Evolutionary conservation across 1,140 invertebrate species (phyloP), one percentile per base, ranked within the genome.

Genomic region (Holotrichia oblita): DNA sequence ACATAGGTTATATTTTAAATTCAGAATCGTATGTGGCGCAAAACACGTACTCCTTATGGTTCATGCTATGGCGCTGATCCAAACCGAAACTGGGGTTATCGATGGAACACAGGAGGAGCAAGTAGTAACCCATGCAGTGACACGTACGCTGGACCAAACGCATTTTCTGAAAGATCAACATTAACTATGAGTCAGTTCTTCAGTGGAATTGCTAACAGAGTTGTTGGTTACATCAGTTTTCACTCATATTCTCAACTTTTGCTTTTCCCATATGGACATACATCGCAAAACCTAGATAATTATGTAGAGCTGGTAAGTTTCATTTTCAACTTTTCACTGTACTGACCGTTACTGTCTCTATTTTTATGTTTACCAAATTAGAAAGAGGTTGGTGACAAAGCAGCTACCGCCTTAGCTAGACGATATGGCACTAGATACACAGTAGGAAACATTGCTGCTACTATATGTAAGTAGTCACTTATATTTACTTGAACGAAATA

Each of bases 121-220:
- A 93, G 91, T 75, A 86, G 80, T 2, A 87, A 91, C 79, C 91
- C 93, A 0, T 97, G 95, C 84, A 84, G 87, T 0, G 92, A 94
- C 14, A 92, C 90, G 0, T 96, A 91, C 83, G 90, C 91, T 42
- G 96, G 96, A 34, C 87, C 89, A 0, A 77, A 77, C 0, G 86
- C 93, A 0, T 94, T 94, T 82, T 96, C 94, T 0, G 95, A 97
- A 85, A 88, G 91, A 0, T 94, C 95, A 83, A 91, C 93, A 0
- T 84, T 83, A 77, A 88, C 92, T 0, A 85, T 94, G 17, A 87
- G 90, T 0, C 81, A 90, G 41, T 89, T 90, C 73, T 84, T 91
- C 4, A 79, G 81, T 12, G 83, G 89, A 0, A 87, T 91, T 2
- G 82, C 85, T 87, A 87, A 89, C 85, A 81, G 90, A 14, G 81